These are phyloP conservation scores for Gallinago stenura DNA, from an alignment of 2,797 vertebrate genomes.

Conservation along the genomic window DNA sequence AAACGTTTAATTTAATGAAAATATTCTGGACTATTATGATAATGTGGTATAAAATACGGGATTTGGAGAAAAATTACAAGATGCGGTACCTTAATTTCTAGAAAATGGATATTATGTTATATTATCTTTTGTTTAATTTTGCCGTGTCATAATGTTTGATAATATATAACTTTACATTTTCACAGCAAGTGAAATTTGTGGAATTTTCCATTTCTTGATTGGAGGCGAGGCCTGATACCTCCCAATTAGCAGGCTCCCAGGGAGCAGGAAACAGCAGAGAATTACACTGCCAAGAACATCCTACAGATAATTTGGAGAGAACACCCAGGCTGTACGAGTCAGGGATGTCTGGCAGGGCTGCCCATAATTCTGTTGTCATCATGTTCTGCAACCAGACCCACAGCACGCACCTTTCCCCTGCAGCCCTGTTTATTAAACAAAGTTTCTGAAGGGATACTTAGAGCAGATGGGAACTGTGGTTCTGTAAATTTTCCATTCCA, in stretches of 20 bases:
- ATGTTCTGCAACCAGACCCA: neutral
- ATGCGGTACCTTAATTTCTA: neutral
- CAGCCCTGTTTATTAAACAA: neutral
- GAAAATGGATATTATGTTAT: neutral
- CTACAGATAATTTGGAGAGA: neutral
- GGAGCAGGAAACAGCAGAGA: neutral
- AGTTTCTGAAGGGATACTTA: neutral
- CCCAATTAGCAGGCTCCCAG: neutral
- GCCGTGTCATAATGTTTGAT: neutral
- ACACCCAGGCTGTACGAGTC: neutral
- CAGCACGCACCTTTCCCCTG: neutral
- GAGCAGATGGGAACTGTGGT: neutral
- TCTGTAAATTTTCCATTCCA: neutral
- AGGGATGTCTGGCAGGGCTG: neutral
- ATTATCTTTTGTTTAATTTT: neutral
- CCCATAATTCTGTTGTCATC: neutral
- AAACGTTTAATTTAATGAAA: neutral
- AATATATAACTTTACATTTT: neutral
- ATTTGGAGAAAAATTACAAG: neutral
- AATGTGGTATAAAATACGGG: neutral
- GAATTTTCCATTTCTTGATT: neutral
- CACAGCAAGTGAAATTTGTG: neutral
- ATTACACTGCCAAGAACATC: neutral
- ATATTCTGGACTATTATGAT: neutral
- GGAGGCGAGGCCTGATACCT: neutral